Evolutionary conservation across 2,797 vertebrate genomes (phyloP).

Genomic region (Lepus oiostolus): DNA sequence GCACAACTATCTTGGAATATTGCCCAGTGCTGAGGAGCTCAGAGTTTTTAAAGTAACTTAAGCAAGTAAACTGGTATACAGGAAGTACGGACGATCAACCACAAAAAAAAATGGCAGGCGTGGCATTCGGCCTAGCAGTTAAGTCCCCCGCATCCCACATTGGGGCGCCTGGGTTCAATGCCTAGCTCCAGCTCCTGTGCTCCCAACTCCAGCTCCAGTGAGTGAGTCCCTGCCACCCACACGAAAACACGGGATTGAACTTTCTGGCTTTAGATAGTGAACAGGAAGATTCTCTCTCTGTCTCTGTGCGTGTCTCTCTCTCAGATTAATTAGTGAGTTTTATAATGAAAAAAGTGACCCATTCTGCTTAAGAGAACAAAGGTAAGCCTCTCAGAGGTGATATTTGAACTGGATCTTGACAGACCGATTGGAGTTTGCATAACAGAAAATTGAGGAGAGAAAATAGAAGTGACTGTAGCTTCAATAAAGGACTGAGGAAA

Average conservation of each 20-base stretch:
- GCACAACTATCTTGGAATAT: background rate
- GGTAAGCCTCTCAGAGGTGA: background rate
- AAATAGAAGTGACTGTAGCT: background rate
- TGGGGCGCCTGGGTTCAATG: too few relatives aligned
- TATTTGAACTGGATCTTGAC: slow-evolving; percentile 14
- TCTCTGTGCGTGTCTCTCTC: too few relatives aligned
- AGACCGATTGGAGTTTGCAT: background rate
- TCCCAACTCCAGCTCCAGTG: too few relatives aligned
- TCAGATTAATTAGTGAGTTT: too few relatives aligned
- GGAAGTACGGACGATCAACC: background rate
- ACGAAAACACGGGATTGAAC: too few relatives aligned
- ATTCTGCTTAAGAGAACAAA: background rate
- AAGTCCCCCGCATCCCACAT: too few relatives aligned
- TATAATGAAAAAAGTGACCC: background rate
- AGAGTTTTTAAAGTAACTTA: background rate
- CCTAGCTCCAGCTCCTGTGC: too few relatives aligned
- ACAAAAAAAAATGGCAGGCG: too few relatives aligned
- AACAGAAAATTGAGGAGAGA: background rate
- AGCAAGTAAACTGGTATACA: background rate
- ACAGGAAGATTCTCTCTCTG: too few relatives aligned
- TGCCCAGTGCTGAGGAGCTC: slow-evolving; percentile 7
- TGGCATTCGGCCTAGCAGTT: too few relatives aligned
- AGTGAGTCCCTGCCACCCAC: too few relatives aligned
- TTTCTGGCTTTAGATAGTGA: too few relatives aligned
- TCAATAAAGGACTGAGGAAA: background rate